Evolutionary conservation across 2,888 invertebrate species (phyloP).

Genomic region (Chymomyza fuscimana): DNA sequence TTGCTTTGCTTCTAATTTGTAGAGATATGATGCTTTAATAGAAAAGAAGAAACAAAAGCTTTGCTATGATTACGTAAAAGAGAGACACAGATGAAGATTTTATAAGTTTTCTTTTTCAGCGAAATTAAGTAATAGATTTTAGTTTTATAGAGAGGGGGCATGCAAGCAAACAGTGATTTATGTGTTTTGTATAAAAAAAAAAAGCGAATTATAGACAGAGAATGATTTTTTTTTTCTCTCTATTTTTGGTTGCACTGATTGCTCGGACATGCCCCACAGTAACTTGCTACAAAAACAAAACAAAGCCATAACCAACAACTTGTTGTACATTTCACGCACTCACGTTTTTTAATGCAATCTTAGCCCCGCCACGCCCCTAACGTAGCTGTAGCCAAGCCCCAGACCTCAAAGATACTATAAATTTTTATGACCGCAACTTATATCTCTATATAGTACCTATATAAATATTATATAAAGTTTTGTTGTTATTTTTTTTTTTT

Average conservation of each 20-base stretch:
- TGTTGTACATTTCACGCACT: constrained; percentile 63
- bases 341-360: constrained; percentile 67
- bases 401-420: constrained; percentile 23
- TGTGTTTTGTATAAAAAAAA: background rate
- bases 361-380: constrained; percentile 16
- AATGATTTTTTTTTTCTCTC: background rate
- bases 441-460: background rate
- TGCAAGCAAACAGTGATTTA: background rate
- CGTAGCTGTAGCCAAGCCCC: constrained; percentile 10
- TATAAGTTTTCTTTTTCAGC: constrained; percentile 34
- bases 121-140: constrained; percentile 66
- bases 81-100: constrained; percentile 7
- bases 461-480: constrained; percentile 1
- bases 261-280: background rate
- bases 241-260: background rate
- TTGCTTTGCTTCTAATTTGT: constrained; percentile 57
- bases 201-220: background rate
- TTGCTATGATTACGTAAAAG: constrained; percentile 57
- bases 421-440: constrained; percentile 45
- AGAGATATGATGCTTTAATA: constrained; percentile 18
- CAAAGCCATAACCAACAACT: background rate
- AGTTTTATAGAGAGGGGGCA: background rate
- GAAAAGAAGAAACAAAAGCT: constrained; percentile 53
- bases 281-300: too few species aligned
- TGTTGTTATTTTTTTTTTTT: background rate